Evolutionary conservation across 2,888 invertebrate species (phyloP), one percentile per base, ranked within the genome.

Genomic region (Agapostemon virescens): DNA sequence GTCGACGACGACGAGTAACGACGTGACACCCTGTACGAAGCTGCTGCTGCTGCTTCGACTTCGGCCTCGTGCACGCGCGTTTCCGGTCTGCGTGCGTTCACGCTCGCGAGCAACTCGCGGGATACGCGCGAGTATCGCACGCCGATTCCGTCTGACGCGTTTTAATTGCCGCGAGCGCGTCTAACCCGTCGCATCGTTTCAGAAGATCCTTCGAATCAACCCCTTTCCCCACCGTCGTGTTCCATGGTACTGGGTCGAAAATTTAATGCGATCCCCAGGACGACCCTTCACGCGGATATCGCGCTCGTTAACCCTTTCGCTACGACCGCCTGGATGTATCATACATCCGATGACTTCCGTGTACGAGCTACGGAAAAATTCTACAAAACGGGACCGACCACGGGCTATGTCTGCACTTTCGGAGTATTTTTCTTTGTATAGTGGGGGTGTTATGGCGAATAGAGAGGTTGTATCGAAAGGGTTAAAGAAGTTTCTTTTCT

Each of bases 1-100:
- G n/a, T n/a, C n/a, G n/a, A n/a, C 82, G 77, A 67, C 80, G 78
- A 80, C 77, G 73, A 78, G 77, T 84, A 82, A 83, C 86, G 84
- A 86, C 83, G 82, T 84, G 84, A 86, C 83, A 82, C 83, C 81
- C 79, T 69, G 72, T 66, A 58, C 76, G 30, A 5, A n/a, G 20
- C 17, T 20, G 5, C 42, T 42, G 20, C 9, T 45, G 49, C 40
- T 40, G 40, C 40, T 15, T 15, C n/a, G 13, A n/a, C n/a, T n/a
- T 42, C 13, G 40, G 55, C 23, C 20, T 17, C 63, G 15, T 38
- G 66, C 40, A 52, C 49, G 52, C 61, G n/a, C 33, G 42, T 20
- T 30, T 23, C 30, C 26, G 64, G 64, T 17, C n/a, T 36, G 38
- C 40, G 55, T 55, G 55, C 55, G 55, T 55, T 55, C 55, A 55